Conservation (phyloP, 2,113 vertebrate species). For the Bucco capensis region DNA sequence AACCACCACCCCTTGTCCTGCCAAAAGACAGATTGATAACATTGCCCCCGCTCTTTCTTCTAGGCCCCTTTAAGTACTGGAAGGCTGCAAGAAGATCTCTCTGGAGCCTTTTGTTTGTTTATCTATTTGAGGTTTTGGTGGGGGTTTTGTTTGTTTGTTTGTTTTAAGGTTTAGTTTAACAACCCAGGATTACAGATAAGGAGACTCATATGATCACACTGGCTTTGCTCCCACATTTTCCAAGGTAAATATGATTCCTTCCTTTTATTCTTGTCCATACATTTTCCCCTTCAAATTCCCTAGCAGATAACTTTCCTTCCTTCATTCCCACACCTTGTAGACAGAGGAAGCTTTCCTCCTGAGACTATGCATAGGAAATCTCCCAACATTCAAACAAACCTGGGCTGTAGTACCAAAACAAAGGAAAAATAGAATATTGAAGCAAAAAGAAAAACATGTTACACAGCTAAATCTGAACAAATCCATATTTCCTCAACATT, state of each 20-base stretch:
- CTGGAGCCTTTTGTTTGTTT: too few relatives aligned
- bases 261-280: background rate
- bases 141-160: background rate
- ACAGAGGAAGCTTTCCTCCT: background rate
- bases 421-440: background rate
- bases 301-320: background rate
- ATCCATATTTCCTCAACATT: background rate
- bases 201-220: background rate
- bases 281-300: background rate
- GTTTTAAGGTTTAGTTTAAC: background rate
- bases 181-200: background rate
- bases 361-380: fast-evolving
- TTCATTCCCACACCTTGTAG: background rate
- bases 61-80: too few relatives aligned
- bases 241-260: background rate
- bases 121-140: background rate
- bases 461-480: background rate
- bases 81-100: too few relatives aligned
- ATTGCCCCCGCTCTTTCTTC: too few relatives aligned
- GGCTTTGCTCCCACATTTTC: background rate
- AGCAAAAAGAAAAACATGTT: background rate
- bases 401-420: background rate
- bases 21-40: too few relatives aligned
- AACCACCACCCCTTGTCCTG: too few relatives aligned
- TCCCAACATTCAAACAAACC: fast-evolving